Evolutionary conservation across 2,888 invertebrate species (phyloP), one percentile per base, ranked within the genome.

Genomic region (Parnassius apollo): DNA sequence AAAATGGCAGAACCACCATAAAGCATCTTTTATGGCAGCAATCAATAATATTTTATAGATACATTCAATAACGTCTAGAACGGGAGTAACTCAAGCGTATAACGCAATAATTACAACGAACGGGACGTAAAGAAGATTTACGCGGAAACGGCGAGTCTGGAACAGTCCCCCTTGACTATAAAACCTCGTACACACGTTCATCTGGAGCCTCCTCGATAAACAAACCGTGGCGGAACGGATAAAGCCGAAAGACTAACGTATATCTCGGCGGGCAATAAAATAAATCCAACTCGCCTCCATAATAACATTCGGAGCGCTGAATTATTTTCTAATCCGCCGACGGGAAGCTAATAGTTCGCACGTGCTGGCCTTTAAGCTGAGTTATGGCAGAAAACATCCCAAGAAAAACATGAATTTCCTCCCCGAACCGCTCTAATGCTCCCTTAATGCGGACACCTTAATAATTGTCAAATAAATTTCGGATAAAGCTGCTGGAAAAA

Each of bases 401-500:
- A 86, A 88, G 88, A 85, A 91, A 91, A 91, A 91, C 91, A 91
- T 84, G 86, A 85, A 83, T 88, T 88, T 85, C 86, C 88, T 80
- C 76, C 58, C 79, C 75, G 76, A 74, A 75, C 75, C 66, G 74
- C 75, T 75, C 79, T 88, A 88, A 88, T 85, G 85, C 82, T 67
- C 80, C 80, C 82, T 85, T 91, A 90, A 90, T 88, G 83, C 88
- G 86, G 86, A 87, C 89, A 88, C 91, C 88, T 91, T 89, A 85
- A 88, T 88, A 88, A 88, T 89, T 89, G 88, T 88, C 88, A 86
- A 88, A 91, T 91, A 91, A 91, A 91, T 91, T 91, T 74, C 78
- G 73, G 77, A 80, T 77, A 83, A 83, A 81, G 82, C 85, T 75
- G 74, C 71, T 71, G 78, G 84, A 83, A 84, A 75, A 75, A 75